These are phyloP conservation scores for Dryocosmus kuriphilus DNA, from an alignment of 2,888 invertebrate species.

Conservation along the genomic window DNA sequence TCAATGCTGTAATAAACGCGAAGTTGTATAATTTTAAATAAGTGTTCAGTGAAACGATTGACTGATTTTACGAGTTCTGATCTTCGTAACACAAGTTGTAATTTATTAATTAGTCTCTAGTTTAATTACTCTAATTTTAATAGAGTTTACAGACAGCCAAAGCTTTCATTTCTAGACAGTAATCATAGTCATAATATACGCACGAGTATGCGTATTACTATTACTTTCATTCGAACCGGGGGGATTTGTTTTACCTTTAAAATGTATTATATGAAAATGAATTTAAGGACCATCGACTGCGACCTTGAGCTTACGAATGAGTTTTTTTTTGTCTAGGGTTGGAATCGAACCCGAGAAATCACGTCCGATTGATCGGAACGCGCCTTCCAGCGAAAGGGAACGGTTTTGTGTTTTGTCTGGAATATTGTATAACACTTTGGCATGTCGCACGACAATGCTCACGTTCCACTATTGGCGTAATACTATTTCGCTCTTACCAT, in stretches of 20 bases:
- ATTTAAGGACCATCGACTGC: background rate
- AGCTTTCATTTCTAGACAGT: conserved; percentile 23
- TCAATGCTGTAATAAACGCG: background rate
- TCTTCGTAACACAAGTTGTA: conserved; percentile 30
- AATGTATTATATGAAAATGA: background rate
- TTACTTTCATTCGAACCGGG: conserved; percentile 13
- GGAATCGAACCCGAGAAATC: conserved; percentile 13
- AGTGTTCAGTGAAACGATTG: conserved; percentile 11
- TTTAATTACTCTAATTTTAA: conserved; percentile 15
- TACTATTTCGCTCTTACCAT: conserved; percentile 38
- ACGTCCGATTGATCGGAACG: conserved; percentile 17
- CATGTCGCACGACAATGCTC: conserved; percentile 47
- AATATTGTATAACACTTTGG: conserved; percentile 42
- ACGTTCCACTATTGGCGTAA: conserved; percentile 50
- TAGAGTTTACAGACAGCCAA: background rate
- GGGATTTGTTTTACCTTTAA: background rate
- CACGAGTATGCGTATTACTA: background rate
- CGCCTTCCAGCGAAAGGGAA: conserved; percentile 18
- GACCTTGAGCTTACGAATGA: conserved; percentile 27
- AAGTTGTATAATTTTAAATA: conserved; percentile 30
- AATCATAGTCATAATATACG: conserved; percentile 10
- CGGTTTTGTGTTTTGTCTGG: conserved; percentile 13
- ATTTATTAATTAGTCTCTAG: conserved; percentile 14
- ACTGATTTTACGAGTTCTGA: conserved; percentile 20
- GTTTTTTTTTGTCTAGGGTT: background rate